Conservation (phyloP, 2,113 vertebrate genomes). For the Myiozetetes cayanensis region DNA sequence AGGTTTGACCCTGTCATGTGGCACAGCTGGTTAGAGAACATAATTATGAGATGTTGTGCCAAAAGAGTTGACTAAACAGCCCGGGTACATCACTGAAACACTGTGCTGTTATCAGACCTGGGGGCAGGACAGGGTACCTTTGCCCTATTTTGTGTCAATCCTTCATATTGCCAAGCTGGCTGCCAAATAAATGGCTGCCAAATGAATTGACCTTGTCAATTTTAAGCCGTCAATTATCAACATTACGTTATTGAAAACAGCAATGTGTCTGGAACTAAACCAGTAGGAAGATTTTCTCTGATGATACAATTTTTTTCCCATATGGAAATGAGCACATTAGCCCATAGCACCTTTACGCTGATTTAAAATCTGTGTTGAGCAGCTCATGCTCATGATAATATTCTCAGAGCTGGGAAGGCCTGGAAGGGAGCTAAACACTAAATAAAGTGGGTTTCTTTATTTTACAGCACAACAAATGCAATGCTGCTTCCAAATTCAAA, state of each 20-base stretch:
- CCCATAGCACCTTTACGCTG: not conserved
- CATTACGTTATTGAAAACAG: not conserved
- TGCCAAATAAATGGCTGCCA: not conserved
- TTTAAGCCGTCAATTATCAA: not conserved
- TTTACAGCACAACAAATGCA: not conserved
- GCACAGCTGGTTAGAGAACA: not conserved
- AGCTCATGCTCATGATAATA: not conserved
- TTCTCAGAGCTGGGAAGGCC: not conserved
- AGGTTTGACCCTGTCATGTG: not conserved
- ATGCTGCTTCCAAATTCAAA: not conserved
- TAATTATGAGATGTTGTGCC: not conserved
- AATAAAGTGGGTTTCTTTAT: not conserved
- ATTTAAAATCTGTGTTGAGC: accelerated
- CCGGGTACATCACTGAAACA: not conserved
- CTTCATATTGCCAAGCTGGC: not conserved
- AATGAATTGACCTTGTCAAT: not conserved
- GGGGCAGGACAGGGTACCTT: not conserved
- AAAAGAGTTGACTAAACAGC: not conserved
- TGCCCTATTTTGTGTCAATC: not conserved
- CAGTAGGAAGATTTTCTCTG: not conserved
- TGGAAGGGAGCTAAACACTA: not conserved
- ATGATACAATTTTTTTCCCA: not conserved
- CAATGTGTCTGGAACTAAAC: not conserved
- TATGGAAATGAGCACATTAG: not conserved
- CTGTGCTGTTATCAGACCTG: not conserved